phyloP scores from a whole-genome alignment of 2,113 vertebrate species.

The Stomatorhinus ivindoensis region DNA sequence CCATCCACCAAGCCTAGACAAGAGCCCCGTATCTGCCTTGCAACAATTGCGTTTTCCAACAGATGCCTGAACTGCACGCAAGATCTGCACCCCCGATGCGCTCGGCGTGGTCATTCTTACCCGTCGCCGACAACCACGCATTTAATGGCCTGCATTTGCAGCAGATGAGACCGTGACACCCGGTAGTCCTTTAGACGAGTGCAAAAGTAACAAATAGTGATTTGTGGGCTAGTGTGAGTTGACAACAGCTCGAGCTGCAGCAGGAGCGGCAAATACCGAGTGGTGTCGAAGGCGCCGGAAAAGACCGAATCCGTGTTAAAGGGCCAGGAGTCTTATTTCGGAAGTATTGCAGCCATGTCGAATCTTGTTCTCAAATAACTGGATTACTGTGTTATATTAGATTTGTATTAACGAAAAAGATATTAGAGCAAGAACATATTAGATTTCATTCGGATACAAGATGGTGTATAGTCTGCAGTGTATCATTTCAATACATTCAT shows the following conservation, averaged over 20 bases:
- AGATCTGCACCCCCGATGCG: conserved; percentile 4
- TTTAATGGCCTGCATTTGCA: conserved; percentile 55
- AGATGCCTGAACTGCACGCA: conserved; percentile 1
- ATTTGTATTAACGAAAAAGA: background rate
- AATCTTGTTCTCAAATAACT: background rate
- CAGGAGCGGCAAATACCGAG: conserved; percentile 4
- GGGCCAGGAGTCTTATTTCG: conserved; percentile 4
- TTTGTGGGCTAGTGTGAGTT: conserved; percentile 10
- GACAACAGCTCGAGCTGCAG: conserved; percentile 22
- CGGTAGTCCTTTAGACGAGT: background rate
- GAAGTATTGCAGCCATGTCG: background rate
- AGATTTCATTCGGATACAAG: background rate
- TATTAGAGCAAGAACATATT: too few relatives aligned
- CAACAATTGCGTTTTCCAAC: conserved; percentile 39
- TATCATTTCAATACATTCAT: background rate
- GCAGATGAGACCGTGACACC: conserved; percentile 16
- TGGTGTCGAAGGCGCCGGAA: conserved; percentile 22
- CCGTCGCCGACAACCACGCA: conserved; percentile 57
- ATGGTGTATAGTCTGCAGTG: background rate
- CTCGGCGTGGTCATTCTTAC: conserved; percentile 33
- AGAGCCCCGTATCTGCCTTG: conserved; percentile 31
- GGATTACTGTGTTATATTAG: background rate
- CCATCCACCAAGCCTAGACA: conserved; percentile 7
- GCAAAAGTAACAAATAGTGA: conserved; percentile 16
- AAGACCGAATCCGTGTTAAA: conserved; percentile 34